Base-by-base conservation (phyloP, 2,113 vertebrate species). In the Chunga burmeisteri region DNA sequence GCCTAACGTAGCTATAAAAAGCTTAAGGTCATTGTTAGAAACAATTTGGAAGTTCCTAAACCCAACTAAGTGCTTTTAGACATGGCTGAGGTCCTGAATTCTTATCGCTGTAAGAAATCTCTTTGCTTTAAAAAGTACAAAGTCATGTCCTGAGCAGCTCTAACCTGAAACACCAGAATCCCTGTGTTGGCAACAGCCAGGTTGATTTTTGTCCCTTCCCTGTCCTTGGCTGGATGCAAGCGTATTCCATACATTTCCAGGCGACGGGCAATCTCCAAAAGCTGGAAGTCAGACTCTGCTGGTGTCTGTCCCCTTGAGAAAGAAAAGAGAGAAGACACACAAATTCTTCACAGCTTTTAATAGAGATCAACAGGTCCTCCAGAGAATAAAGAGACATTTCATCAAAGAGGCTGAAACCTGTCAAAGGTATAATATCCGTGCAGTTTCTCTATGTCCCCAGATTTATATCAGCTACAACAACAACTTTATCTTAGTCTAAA, bases 141-240 rank as follows among this genome's bases (percentile, higher is more conserved):
- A 88, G 32, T 36, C 32, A 58, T 0, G 2, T 55, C 23, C 42
- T 14, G 6, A 95, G 11, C n/a, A 72, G 38, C 56, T 96, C 97
- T 97, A 90, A 99, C 99, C 99, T 99, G 99, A 98, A 99, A 99
- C 95, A 99, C 99, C 77, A 99, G 98, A 96, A 99, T 99, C 49
- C 99, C 99, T 1, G 99, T 99, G 97, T 99, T 99, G 18, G 99
- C 99, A 79, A 99, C 99, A 42, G 99, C 98, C 96, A 99, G 97
- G 97, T 99, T 99, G 91, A 99, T 98, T 97, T 98, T 99, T 9
- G 99, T 99, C 80, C 99, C 99, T 97, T 99, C 99, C 15, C 99
- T 98, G 97, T 99, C 99, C 97, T 99, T 99, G 78, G 99, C 99
- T 2, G 99, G 98, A 96, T 99, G 99, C 68, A 99, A 98, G 40